Evolutionary conservation across 2,113 vertebrate species (phyloP).

Genomic region (Tragulus kanchil): DNA sequence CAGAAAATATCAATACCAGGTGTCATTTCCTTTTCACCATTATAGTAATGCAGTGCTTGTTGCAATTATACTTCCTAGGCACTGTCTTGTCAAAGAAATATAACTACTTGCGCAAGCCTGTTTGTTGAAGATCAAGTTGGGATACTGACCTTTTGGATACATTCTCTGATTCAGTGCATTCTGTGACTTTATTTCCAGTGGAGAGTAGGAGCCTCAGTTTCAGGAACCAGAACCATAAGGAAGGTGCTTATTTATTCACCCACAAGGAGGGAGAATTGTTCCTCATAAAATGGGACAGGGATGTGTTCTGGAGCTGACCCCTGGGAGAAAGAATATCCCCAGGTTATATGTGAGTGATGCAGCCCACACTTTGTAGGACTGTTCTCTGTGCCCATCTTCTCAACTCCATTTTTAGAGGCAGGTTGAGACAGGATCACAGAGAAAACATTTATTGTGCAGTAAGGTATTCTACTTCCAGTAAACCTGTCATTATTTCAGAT

Average conservation of each 20-base stretch:
- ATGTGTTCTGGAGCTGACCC: background rate
- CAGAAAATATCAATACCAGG: background rate
- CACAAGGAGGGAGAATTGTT: background rate
- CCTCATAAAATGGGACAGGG: background rate
- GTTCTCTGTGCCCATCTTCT: background rate
- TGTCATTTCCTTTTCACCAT: background rate
- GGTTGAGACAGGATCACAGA: background rate
- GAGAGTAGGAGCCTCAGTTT: background rate
- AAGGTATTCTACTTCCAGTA: background rate
- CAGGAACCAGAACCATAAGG: background rate
- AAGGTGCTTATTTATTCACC: background rate
- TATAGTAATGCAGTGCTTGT: background rate
- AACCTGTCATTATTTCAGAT: background rate
- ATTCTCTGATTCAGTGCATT: background rate
- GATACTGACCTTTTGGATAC: background rate
- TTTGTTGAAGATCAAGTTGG: constrained; percentile 20
- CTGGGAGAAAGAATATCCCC: background rate
- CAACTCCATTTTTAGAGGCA: background rate
- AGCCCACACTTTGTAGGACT: background rate
- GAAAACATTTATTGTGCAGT: background rate
- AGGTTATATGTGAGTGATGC: background rate
- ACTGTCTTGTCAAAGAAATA: constrained; percentile 1
- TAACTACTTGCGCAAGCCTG: background rate
- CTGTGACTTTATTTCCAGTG: background rate
- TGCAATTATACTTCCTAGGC: background rate